Base-by-base conservation (phyloP, 2,113 vertebrate species). In the Tinamus guttatus region DNA sequence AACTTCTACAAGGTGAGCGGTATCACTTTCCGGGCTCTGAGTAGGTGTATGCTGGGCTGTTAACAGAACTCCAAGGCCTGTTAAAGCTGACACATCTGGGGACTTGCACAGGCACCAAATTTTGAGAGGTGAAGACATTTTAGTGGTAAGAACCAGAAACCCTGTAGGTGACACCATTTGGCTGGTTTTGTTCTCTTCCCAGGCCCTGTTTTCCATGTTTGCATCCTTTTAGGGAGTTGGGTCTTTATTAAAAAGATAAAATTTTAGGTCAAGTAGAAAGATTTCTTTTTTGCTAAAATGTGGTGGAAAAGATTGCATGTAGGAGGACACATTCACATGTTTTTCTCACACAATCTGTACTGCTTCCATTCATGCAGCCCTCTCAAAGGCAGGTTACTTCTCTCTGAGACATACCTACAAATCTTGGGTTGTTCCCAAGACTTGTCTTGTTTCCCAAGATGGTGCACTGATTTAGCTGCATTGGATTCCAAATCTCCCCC, bases 151-250 rank as follows among this genome's bases (percentile, higher is more conserved):
- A 41, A 41, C 27, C 5, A 41, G 49, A 70, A 81, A 32, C 1
- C 12, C 10, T 58, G 41, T 11, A 49, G 17, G 5, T 9, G 1
- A 4, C 6, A 3, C 5, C 1, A 0, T 34, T 32, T 25, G 6
- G 5, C 2, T 65, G 6, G 58, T 60, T 40, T 13, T 59, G 49
- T 7, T 76, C 15, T 58, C 36, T 76, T 49, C 6, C 22, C 54
- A 7, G 20, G 41, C 71, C 81, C 25, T 38, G 20, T 75, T 89
- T 83, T 36, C 43, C 20, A n/a, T 43, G 21, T 69, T 86, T 84
- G 28, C 34, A 60, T 11, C 74, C 80, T n/a, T 32, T 82, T 43
- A 60, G 90, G 30, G 24, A 45, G 43, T 70, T 62, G 40, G 8
- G 12, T 86, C 13, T 79, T 49, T 24, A 20, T 67, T 71, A 87